phyloP scores from a whole-genome alignment of 2,888 invertebrate species.

The Uropetala carovei region DNA sequence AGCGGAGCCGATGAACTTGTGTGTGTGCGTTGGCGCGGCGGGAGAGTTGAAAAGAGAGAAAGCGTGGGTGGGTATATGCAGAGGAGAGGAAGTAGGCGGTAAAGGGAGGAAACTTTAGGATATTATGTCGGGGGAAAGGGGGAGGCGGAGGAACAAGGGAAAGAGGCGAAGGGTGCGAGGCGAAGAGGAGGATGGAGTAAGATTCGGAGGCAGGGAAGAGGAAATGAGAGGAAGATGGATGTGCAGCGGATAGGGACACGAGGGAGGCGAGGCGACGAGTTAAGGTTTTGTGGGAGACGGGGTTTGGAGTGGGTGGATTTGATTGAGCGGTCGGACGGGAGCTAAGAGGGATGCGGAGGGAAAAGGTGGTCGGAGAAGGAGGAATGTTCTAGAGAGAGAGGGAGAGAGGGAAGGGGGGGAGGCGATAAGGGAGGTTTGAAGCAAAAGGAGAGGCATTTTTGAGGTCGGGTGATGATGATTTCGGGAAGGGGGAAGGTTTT shows the following conservation, averaged over 20 bases:
- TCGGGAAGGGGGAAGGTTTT: neutral
- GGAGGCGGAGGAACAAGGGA: neutral
- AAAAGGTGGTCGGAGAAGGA: too few relatives aligned
- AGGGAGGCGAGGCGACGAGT: neutral
- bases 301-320: neutral
- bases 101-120: neutral
- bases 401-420: neutral
- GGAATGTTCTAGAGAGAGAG: neutral
- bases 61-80: neutral
- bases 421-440: neutral
- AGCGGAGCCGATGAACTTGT: constrained; percentile 15
- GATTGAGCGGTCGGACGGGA: too few relatives aligned
- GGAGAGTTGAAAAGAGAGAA: neutral
- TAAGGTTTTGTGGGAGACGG: neutral
- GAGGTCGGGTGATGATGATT: neutral
- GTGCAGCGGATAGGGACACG: constrained; percentile 18
- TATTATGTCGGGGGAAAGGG: neutral
- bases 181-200: neutral
- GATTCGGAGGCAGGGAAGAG: neutral
- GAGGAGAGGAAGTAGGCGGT: neutral
- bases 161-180: neutral
- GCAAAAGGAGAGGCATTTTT: neutral
- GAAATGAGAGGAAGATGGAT: constrained; percentile 14
- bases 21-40: neutral
- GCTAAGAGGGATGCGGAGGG: too few relatives aligned